Conservation (phyloP, 2,888 invertebrate genomes). For the Seira musarum region DNA sequence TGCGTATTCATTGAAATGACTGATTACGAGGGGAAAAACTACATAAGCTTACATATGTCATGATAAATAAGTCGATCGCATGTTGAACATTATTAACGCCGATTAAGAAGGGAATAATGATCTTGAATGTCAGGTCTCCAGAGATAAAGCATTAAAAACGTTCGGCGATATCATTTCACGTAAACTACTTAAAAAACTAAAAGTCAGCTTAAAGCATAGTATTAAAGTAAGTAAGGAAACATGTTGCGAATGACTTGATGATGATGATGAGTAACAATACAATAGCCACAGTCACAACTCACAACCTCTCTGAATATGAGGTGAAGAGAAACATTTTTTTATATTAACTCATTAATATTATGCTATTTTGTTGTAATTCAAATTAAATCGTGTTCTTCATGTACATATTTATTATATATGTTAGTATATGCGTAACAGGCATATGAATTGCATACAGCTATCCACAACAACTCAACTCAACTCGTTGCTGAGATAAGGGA, state of each 20-base stretch:
- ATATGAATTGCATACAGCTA: too few species aligned
- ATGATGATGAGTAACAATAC: too few species aligned
- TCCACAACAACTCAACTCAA: too few species aligned
- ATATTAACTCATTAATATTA: background rate
- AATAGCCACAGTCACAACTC: too few species aligned
- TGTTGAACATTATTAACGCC: slow-evolving; percentile 12
- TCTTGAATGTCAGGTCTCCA: slow-evolving; percentile 3
- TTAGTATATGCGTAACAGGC: too few species aligned
- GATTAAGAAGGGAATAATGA: slow-evolving; percentile 7
- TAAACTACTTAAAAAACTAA: too few species aligned
- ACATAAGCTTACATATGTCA: slow-evolving; percentile 3
- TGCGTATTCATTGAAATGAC: slow-evolving; percentile 1
- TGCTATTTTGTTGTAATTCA: background rate
- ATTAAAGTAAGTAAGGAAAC: too few species aligned
- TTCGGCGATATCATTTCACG: too few species aligned
- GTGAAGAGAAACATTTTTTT: too few species aligned
- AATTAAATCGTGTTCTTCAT: slow-evolving; percentile 8
- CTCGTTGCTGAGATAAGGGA: background rate
- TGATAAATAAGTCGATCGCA: slow-evolving; percentile 15
- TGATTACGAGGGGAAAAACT: background rate
- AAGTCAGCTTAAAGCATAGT: too few species aligned
- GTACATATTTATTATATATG: background rate
- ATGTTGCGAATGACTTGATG: too few species aligned
- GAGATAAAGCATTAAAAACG: background rate
- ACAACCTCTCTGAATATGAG: too few species aligned